Conservation (phyloP, 2,797 vertebrate species). For the Takifugu rubripes region DNA sequence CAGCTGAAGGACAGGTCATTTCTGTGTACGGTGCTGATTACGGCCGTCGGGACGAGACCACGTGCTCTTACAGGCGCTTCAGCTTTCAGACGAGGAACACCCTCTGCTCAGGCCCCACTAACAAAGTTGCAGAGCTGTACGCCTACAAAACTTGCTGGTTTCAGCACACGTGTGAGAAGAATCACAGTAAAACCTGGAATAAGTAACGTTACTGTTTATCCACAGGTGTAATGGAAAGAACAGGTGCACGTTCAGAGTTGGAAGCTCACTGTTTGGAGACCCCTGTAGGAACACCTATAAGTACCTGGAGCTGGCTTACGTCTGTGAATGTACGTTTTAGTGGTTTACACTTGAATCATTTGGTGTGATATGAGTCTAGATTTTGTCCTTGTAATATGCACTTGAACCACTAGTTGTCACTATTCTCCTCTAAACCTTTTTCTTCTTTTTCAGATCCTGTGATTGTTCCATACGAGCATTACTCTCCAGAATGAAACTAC, state of each 20-base stretch:
- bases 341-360: too few species aligned
- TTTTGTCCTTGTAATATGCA: too few species aligned
- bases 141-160: too few species aligned
- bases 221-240: slow-evolving; percentile 52
- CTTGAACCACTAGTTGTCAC: too few species aligned
- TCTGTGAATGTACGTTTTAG: slow-evolving; percentile 37
- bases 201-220: not conserved
- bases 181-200: not conserved
- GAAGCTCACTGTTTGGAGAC: slow-evolving; percentile 36
- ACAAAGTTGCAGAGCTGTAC: not conserved
- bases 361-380: too few species aligned
- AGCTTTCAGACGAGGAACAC: rapidly evolving
- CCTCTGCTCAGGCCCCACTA: slow-evolving; percentile 1
- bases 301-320: slow-evolving; percentile 55
- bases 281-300: slow-evolving; percentile 37
- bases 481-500: not conserved
- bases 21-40: slow-evolving; percentile 25
- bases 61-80: slow-evolving; percentile 11
- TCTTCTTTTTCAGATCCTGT: slow-evolving; percentile 14
- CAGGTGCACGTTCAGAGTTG: slow-evolving; percentile 21
- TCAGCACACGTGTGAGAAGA: too few species aligned
- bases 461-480: rapidly evolving
- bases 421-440: not conserved
- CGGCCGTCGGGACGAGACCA: slow-evolving; percentile 27
- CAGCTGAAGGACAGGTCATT: slow-evolving; percentile 25